Evolutionary conservation across 2,113 vertebrate species (phyloP), one percentile per base, ranked within the genome.

Genomic region (Parus major): DNA sequence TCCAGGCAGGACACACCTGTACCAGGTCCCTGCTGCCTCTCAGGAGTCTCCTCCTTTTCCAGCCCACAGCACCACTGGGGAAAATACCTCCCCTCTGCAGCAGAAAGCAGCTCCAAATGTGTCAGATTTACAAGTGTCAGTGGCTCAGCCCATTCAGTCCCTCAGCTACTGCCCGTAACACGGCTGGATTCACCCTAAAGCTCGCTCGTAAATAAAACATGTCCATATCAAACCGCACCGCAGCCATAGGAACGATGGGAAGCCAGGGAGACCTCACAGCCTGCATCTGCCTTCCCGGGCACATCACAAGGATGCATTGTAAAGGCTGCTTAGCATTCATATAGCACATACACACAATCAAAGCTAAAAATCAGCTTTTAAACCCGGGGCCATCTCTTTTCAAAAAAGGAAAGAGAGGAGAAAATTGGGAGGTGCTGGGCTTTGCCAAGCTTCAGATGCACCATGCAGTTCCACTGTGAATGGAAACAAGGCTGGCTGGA

Each of bases 401-500:
- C 98, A 92, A 95, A 78, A 93, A 93, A 90, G 82, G 94, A 97
- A 97, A 92, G 90, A 93, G 97, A 96, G 79, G 90, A 96, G 90
- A 92, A 81, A 88, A 86, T 42, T 94, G 65, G 94, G 66, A 79
- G 82, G 84, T 82, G 20, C 41, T 64, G 76, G 19, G 79, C 14
- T 96, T 85, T 95, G 95, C 95, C 75, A 90, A 47, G 78, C 50
- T 97, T 96, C 96, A 97, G 97, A 98, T 97, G 97, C 97, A 97
- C 97, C 96, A 94, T 95, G 95, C 91, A 96, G 87, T 95, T 96
- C 95, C 66, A 92, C 95, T 39, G 56, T 88, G 92, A 95, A 95
- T 65, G 96, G 97, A 93, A 97, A 97, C 94, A 98, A 97, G 98
- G 97, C 98, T 98, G 97, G 79, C 97, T 94, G 91, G 98, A 98